These are phyloP conservation scores for Agrypnus murinus DNA, from an alignment of 2,888 invertebrate species.

Conservation along the genomic window DNA sequence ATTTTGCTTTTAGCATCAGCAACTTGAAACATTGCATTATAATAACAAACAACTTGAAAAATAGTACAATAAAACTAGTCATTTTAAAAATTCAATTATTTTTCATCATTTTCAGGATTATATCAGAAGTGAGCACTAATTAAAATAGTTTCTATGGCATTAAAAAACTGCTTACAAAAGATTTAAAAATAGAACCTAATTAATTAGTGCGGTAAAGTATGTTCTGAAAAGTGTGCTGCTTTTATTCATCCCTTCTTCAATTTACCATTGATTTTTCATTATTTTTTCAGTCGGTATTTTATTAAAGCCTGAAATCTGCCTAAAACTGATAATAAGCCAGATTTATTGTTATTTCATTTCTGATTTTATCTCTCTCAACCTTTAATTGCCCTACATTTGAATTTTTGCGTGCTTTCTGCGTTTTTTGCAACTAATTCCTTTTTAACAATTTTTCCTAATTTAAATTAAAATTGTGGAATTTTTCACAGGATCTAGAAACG, in stretches of 20 bases:
- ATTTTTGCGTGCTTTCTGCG: too few relatives aligned
- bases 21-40: too few relatives aligned
- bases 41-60: too few relatives aligned
- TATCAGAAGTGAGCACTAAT: slow-evolving; percentile 18
- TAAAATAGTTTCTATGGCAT: slow-evolving; percentile 35
- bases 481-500: too few relatives aligned
- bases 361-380: slow-evolving; percentile 9
- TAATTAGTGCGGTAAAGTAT: slow-evolving; percentile 31
- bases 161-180: slow-evolving; percentile 16
- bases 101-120: slow-evolving; percentile 14
- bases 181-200: slow-evolving; percentile 15
- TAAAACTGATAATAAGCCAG: slow-evolving; percentile 21
- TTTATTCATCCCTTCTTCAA: slow-evolving; percentile 13
- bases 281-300: slow-evolving; percentile 18
- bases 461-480: too few relatives aligned
- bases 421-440: too few relatives aligned
- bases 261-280: slow-evolving; percentile 23
- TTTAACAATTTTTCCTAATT: too few relatives aligned
- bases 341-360: slow-evolving; percentile 25
- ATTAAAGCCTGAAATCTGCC: slow-evolving; percentile 12
- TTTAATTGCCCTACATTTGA: slow-evolving; percentile 9
- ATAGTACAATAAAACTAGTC: too few relatives aligned
- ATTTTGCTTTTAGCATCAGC: too few relatives aligned
- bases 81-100: neutral
- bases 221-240: slow-evolving; percentile 10